A percentile compares a stretch with the other conserved stretches of the same genome.
phyloP scores from a whole-genome alignment of 2,113 vertebrate species.

The Phoxinus phoxinus region DNA sequence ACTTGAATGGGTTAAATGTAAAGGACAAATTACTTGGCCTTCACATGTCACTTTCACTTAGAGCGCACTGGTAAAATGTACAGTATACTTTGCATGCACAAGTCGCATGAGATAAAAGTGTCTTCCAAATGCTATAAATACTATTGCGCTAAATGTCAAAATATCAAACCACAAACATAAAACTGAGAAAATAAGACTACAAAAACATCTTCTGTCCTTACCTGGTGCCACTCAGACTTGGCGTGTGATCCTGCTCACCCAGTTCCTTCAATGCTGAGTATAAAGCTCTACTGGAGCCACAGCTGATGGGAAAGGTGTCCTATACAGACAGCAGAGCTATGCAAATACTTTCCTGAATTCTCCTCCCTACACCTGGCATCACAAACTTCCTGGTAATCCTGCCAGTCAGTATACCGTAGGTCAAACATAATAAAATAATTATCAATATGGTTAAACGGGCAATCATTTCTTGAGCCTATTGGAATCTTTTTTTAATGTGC shows the following conservation, averaged over 20 bases:
- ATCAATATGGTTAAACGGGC: background rate
- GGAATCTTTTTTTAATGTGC: slow-evolving; percentile 10
- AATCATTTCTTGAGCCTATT: background rate
- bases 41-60: too few species aligned
- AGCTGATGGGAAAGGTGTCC: slow-evolving; percentile 24
- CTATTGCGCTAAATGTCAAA: background rate
- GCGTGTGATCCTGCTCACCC: background rate
- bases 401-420: background rate
- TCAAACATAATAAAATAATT: background rate
- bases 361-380: slow-evolving; percentile 31
- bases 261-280: background rate
- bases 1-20: too few species aligned
- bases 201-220: background rate
- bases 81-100: background rate
- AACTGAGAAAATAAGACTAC: background rate
- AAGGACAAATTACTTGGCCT: too few species aligned
- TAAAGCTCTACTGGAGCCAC: background rate
- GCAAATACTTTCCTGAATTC: slow-evolving; percentile 55
- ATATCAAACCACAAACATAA: background rate
- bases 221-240: background rate
- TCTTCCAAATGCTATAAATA: background rate
- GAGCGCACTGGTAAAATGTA: background rate
- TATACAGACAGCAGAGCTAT: slow-evolving; percentile 47
- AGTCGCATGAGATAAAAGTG: background rate
- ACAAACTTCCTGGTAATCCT: slow-evolving; percentile 48